Evolutionary conservation across 1,140 invertebrate species (phyloP).

Genomic region (Penaeus indicus): DNA sequence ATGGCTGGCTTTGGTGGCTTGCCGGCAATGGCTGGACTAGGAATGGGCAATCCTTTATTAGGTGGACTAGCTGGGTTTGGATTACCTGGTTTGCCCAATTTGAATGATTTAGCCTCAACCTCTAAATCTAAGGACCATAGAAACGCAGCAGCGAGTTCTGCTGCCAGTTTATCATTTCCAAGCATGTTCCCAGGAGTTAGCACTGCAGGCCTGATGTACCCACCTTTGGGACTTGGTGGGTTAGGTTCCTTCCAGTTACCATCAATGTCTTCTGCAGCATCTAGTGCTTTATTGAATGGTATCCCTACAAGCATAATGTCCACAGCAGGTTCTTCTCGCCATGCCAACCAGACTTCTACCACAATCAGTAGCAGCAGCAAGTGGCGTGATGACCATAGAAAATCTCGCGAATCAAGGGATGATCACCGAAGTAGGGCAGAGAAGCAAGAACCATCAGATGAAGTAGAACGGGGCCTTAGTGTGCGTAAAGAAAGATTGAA

Average conservation of each 20-base stretch:
- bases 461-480: constrained; percentile 31
- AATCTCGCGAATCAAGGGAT: not conserved
- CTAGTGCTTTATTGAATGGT: constrained; percentile 59
- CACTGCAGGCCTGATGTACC: constrained; percentile 65
- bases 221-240: constrained; percentile 61
- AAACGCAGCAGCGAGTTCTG: constrained; percentile 51
- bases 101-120: constrained; percentile 51
- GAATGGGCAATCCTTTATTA: constrained; percentile 62
- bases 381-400: constrained; percentile 49
- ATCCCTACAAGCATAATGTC: constrained; percentile 56
- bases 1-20: constrained; percentile 66
- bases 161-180: constrained; percentile 47
- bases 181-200: constrained; percentile 63
- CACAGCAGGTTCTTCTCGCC: constrained; percentile 52
- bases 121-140: constrained; percentile 63
- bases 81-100: constrained; percentile 46
- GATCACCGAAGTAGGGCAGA: constrained; percentile 26
- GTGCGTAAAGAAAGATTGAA: constrained; percentile 58
- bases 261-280: constrained; percentile 57
- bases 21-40: constrained; percentile 64
- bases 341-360: constrained; percentile 31
- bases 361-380: constrained; percentile 36
- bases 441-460: constrained; percentile 14
- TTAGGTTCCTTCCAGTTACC: constrained; percentile 61
- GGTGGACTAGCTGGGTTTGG: constrained; percentile 64